Evolutionary conservation across 2,888 invertebrate genomes (phyloP).

Genomic region (Gymnosoma rotundatum): DNA sequence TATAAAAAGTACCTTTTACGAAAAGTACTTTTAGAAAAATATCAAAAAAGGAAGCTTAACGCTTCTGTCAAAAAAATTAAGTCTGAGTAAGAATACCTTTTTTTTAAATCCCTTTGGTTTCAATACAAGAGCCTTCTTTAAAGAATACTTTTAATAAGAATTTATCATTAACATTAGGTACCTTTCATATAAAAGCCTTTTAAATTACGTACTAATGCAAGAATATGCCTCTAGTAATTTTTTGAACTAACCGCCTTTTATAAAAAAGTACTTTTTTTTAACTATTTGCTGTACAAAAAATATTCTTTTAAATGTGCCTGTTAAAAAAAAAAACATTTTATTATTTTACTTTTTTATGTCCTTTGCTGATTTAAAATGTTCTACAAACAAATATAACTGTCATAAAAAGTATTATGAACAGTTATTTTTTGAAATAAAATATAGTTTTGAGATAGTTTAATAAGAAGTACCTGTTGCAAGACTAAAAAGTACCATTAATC

Average conservation of each 20-base stretch:
- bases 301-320: too few relatives aligned
- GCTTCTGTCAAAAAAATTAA: too few relatives aligned
- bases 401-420: background rate
- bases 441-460: background rate
- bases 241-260: too few relatives aligned
- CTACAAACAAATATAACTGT: background rate
- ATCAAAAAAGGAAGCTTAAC: background rate
- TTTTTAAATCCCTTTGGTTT: too few relatives aligned
- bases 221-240: too few relatives aligned
- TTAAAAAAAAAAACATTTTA: too few relatives aligned
- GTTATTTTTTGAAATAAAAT: background rate
- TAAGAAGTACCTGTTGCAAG: background rate
- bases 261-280: too few relatives aligned
- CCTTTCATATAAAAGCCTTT: background rate
- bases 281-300: too few relatives aligned
- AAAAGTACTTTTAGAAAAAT: background rate
- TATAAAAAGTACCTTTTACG: too few relatives aligned
- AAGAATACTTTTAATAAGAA: background rate
- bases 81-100: too few relatives aligned
- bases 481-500: background rate
- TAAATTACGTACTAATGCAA: background rate
- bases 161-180: background rate
- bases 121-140: background rate
- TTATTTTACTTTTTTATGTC: too few relatives aligned
- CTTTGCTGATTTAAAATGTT: too few relatives aligned